Conservation (phyloP, 2,113 vertebrate genomes). For the Chaetops frenatus region DNA sequence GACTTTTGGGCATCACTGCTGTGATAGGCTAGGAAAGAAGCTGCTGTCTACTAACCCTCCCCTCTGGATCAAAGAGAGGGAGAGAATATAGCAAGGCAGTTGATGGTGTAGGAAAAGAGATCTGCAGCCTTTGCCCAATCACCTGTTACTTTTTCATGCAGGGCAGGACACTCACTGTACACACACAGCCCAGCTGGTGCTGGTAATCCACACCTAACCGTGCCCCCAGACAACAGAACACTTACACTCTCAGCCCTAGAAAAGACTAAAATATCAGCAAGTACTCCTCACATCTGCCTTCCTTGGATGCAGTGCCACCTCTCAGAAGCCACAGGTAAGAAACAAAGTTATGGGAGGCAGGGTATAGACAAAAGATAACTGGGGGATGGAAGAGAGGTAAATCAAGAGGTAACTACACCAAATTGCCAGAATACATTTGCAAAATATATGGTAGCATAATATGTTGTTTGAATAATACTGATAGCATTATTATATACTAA, state of each 20-base stretch:
- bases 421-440: not conserved
- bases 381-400: not conserved
- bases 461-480: not conserved
- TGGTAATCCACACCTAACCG: not conserved
- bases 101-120: not conserved
- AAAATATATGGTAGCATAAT: not conserved
- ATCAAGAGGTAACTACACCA: not conserved
- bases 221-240: fast-evolving
- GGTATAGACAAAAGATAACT: not conserved
- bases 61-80: not conserved
- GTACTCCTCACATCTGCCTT: not conserved
- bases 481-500: not conserved
- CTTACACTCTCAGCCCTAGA: not conserved
- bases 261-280: not conserved
- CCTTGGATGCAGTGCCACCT: not conserved
- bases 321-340: not conserved
- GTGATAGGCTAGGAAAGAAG: not conserved
- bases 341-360: not conserved
- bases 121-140: fast-evolving
- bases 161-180: not conserved
- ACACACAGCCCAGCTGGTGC: fast-evolving
- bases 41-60: not conserved
- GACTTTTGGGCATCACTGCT: not conserved
- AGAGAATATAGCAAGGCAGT: not conserved
- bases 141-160: not conserved